phyloP scores from a whole-genome alignment of 2,888 invertebrate species.

The Drosophila mimica region DNA sequence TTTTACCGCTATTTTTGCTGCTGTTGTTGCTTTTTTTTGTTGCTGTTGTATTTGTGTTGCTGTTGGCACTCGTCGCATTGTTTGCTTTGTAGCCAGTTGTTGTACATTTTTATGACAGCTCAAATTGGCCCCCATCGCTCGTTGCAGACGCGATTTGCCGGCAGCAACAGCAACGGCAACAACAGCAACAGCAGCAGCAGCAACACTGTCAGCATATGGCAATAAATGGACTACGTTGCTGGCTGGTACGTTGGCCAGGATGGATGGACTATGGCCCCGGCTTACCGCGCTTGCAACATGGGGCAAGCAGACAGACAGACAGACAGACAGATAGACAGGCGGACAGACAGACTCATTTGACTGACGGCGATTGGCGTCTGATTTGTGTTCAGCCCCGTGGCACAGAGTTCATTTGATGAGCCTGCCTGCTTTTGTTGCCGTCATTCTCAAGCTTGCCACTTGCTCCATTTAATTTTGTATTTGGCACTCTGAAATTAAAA shows the following conservation, averaged over 20 bases:
- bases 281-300: background rate
- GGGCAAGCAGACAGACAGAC: background rate
- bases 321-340: background rate
- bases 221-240: conserved; percentile 62
- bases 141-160: conserved; percentile 54
- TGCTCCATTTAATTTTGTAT: conserved; percentile 70
- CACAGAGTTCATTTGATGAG: conserved; percentile 63
- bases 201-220: conserved; percentile 80
- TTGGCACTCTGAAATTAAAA: conserved; percentile 75
- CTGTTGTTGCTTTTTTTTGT: conserved; percentile 32
- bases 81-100: conserved; percentile 79
- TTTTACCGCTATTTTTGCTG: background rate
- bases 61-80: conserved; percentile 79
- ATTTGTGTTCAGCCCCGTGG: conserved; percentile 57
- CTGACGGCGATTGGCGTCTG: conserved; percentile 70
- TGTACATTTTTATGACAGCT: conserved; percentile 80
- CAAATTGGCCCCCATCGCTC: conserved; percentile 78
- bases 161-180: conserved; percentile 54
- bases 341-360: conserved; percentile 31
- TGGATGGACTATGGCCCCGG: conserved; percentile 13
- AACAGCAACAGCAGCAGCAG: conserved; percentile 9
- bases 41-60: conserved; percentile 54
- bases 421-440: conserved; percentile 13
- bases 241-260: conserved; percentile 35
- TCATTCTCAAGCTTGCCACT: conserved; percentile 3